phyloP scores from a whole-genome alignment of 2,888 invertebrate genomes.

The Epirrita christyi region DNA sequence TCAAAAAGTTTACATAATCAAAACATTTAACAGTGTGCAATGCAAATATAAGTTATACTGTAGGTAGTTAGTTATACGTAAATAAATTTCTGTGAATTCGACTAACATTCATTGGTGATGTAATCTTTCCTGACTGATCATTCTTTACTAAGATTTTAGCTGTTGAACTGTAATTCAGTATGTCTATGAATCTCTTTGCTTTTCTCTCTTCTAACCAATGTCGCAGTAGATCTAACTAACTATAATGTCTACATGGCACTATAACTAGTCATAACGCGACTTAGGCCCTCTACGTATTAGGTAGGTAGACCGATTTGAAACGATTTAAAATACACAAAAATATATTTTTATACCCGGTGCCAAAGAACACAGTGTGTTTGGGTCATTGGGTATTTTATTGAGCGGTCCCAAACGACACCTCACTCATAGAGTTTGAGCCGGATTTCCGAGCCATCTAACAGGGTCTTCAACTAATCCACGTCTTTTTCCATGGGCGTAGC shows the following conservation, averaged over 20 bases:
- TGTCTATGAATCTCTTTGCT: not conserved
- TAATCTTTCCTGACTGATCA: not conserved
- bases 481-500: no score
- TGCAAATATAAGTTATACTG: not conserved
- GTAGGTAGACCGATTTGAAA: not conserved
- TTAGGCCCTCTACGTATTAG: not conserved
- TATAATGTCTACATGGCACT: not conserved
- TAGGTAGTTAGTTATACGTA: not conserved
- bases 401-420: no score
- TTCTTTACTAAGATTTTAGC: not conserved
- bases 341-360: no score
- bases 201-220: not conserved
- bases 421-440: no score
- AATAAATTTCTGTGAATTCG: constrained; percentile 1
- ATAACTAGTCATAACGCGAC: not conserved
- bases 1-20: constrained; percentile 5
- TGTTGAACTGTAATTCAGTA: not conserved
- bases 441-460: no score
- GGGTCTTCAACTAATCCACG: no score
- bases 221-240: not conserved
- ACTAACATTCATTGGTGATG: not conserved
- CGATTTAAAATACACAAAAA: no score
- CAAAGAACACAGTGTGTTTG: no score
- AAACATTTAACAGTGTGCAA: not conserved
- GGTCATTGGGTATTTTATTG: no score